These are phyloP conservation scores for Donacobius atricapilla DNA, from an alignment of 2,113 vertebrate genomes.

Conservation along the genomic window DNA sequence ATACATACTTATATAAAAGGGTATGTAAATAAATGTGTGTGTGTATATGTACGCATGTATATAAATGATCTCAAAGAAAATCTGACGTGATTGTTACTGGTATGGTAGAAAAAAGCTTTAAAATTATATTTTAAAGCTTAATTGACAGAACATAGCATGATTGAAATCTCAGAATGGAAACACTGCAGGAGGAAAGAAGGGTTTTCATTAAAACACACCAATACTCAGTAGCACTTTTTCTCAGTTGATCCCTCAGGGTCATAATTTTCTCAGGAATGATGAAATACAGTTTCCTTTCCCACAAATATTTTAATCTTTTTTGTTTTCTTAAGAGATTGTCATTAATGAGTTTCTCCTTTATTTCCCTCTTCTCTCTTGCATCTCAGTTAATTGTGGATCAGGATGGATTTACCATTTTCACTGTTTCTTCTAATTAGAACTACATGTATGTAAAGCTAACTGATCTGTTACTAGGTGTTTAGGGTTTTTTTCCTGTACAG, in stretches of 20 bases:
- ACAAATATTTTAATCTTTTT: background rate
- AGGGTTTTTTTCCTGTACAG: background rate
- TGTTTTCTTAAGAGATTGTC: background rate
- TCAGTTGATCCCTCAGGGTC: background rate
- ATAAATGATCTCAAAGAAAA: background rate
- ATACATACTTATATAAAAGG: background rate
- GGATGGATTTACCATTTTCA: background rate
- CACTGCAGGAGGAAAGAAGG: background rate
- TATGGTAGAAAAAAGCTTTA: background rate
- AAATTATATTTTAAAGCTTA: conserved; percentile 3
- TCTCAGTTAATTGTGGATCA: background rate
- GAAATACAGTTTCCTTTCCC: background rate
- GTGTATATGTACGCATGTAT: background rate
- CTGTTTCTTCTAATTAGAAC: background rate
- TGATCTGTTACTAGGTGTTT: background rate
- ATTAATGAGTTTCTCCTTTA: background rate
- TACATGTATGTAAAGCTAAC: background rate
- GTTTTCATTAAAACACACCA: background rate
- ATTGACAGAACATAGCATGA: background rate
- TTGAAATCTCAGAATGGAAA: background rate
- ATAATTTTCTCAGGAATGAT: conserved; percentile 1
- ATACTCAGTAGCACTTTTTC: background rate
- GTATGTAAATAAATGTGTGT: background rate
- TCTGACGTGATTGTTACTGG: background rate
- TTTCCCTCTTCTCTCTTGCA: background rate